A percentile compares a stretch with the other conserved stretches of the same genome.
Evolutionary conservation across 2,797 vertebrate genomes (phyloP).

Genomic region (Eospalax fontanierii): DNA sequence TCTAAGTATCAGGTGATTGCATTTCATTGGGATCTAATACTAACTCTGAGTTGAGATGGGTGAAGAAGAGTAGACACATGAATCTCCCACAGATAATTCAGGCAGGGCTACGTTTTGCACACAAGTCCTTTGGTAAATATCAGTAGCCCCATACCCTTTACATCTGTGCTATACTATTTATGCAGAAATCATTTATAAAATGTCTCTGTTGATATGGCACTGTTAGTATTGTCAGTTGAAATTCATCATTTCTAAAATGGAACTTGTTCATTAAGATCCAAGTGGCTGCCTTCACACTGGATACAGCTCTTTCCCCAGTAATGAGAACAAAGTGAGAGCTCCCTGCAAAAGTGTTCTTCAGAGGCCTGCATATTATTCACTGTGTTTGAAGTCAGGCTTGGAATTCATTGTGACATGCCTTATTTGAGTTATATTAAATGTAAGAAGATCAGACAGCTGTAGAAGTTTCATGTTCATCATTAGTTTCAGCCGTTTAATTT

Average conservation of each 20-base stretch:
- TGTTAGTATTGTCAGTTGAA: constrained; percentile 49
- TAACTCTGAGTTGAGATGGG: neutral
- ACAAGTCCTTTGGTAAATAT: neutral
- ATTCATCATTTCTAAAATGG: constrained; percentile 11
- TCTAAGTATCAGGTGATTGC: neutral
- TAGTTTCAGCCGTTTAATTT: constrained; percentile 73
- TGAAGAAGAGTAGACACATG: neutral
- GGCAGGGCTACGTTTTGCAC: neutral
- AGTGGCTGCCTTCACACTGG: constrained; percentile 40
- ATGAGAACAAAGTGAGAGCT: constrained; percentile 70
- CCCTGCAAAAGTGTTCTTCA: constrained; percentile 61
- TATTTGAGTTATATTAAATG: constrained; percentile 55
- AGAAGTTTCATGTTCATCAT: constrained; percentile 62
- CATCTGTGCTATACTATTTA: neutral
- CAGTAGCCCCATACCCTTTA: neutral
- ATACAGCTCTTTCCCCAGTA: constrained; percentile 63
- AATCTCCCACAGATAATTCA: neutral
- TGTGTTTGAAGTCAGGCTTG: constrained; percentile 49
- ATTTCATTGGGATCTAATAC: neutral
- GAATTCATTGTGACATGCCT: constrained; percentile 45
- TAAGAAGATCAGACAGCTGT: constrained; percentile 70
- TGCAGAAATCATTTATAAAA: neutral
- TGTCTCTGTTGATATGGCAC: neutral
- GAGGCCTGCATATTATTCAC: constrained; percentile 46
- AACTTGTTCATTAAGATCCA: constrained; percentile 68